Base-by-base conservation (phyloP, 1,140 invertebrate genomes). In the Teleogryllus occipitalis region DNA sequence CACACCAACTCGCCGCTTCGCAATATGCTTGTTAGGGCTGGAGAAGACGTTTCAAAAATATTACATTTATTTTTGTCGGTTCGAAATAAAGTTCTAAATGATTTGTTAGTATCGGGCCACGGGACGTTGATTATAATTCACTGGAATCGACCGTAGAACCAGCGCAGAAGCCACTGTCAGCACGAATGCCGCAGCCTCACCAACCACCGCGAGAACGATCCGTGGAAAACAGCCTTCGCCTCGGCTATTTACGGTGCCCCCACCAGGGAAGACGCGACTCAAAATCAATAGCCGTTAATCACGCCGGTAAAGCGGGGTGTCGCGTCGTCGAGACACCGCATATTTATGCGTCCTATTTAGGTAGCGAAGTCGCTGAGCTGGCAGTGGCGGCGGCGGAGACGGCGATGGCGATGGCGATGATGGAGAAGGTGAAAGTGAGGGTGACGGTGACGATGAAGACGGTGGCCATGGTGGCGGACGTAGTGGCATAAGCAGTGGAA, bases 241-340 rank as follows among this genome's bases (percentile, higher is more conserved):
- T 65, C 54, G 0, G 54, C 10, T 65, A 39, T 65, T 65, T 65
- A 65, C 54, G 54, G 54, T 14, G 10, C 54, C 54, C 18, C 18
- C 18, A 14, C 10, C 18, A 18, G 54, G 18, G 54, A 65, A 10
- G 54, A 65, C 54, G 10, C 54, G 10, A 65, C 54, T 65, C 54
- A 65, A 65, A 65, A 65, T 65, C 54, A 65, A 65, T 65, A 65
- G 54, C 54, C 10, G 54, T 65, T 65, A 65, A 65, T 65, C 54
- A 65, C 18, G 54, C 10, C 54, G 2, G 10, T 18, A 65, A 18
- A 65, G 54, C 10, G 18, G 18, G 18, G 10, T 65, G 18, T 65
- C 54, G 54, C 18, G 18, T 10, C 54, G 10, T 65, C 10, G 54
- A 65, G 54, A 14, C 10, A 14, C 54, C 10, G 10, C 18, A 10